These are phyloP conservation scores for Zaprionus taronus DNA, from an alignment of 1,140 invertebrate genomes.

Conservation along the genomic window DNA sequence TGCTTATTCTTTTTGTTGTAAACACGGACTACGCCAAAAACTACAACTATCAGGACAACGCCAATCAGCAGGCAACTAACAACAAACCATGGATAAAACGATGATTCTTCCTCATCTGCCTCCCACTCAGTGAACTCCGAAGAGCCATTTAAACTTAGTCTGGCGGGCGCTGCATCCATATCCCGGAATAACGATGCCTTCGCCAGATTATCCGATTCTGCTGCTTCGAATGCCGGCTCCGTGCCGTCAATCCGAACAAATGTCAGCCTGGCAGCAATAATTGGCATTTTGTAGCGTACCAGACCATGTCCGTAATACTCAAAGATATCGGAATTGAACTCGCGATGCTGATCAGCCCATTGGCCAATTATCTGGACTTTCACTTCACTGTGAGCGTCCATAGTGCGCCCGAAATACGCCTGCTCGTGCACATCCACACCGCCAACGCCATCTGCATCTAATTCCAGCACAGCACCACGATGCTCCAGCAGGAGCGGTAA, in stretches of 20 bases:
- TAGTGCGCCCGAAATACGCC: conserved; percentile 72
- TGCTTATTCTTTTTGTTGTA: conserved; percentile 57
- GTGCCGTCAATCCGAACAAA: conserved; percentile 72
- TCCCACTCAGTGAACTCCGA: conserved; percentile 55
- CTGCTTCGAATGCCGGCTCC: conserved; percentile 71
- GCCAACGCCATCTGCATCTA: conserved; percentile 65
- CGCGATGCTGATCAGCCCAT: conserved; percentile 73
- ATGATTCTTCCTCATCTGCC: conserved; percentile 31
- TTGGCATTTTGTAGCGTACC: conserved; percentile 49
- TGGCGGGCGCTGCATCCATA: conserved; percentile 27
- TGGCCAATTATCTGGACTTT: conserved; percentile 75
- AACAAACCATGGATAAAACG: conserved; percentile 76
- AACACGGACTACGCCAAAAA: conserved; percentile 58
- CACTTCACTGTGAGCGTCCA: conserved; percentile 72
- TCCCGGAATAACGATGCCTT: conserved; percentile 63
- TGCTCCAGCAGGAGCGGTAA: conserved; percentile 75
- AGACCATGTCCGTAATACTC: conserved; percentile 74
- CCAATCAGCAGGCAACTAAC: conserved; percentile 59
- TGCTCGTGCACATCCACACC: conserved; percentile 69
- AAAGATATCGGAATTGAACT: conserved; percentile 73
- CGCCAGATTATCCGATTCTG: conserved; percentile 65
- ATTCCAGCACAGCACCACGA: conserved; percentile 64
- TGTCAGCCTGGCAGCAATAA: conserved; percentile 49
- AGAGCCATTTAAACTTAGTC: conserved; percentile 30
- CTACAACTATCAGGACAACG: conserved; percentile 41